A percentile compares a stretch with the other conserved stretches of the same genome.
These are phyloP conservation scores for Electrona antarctica DNA, from an alignment of 2,113 vertebrate genomes.

Conservation along the genomic window DNA sequence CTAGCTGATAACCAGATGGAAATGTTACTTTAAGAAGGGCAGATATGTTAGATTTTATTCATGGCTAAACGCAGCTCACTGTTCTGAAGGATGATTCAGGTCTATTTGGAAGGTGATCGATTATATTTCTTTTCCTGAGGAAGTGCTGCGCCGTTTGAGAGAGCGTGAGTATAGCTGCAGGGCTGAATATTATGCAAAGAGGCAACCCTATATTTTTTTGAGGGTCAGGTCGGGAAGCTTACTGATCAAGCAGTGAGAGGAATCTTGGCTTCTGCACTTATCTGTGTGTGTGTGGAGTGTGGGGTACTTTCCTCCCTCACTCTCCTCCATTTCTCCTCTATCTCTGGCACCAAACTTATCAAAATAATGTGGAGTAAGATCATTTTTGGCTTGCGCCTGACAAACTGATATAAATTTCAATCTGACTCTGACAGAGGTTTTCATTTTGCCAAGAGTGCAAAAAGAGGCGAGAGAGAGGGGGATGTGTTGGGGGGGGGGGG, in stretches of 20 bases:
- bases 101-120: constrained; percentile 42
- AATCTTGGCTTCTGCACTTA: constrained; percentile 80
- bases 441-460: constrained; percentile 80
- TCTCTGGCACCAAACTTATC: constrained; percentile 83
- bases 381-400: constrained; percentile 76
- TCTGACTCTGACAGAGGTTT: constrained; percentile 81
- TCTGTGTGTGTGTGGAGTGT: constrained; percentile 67
- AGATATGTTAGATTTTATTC: constrained; percentile 33
- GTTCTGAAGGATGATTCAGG: constrained; percentile 42
- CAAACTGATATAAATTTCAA: constrained; percentile 85
- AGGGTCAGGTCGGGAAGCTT: constrained; percentile 66
- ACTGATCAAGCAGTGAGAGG: constrained; percentile 71
- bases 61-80: constrained; percentile 31
- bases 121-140: constrained; percentile 51
- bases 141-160: constrained; percentile 46
- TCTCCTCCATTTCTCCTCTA: constrained; percentile 78
- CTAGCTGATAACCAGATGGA: background rate
- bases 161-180: constrained; percentile 25
- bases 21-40: constrained; percentile 10
- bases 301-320: constrained; percentile 72
- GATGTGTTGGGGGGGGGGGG: constrained; percentile 13
- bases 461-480: constrained; percentile 44
- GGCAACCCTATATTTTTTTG: constrained; percentile 56
- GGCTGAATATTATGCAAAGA: constrained; percentile 66
- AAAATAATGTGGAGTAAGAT: constrained; percentile 81